Conservation (phyloP, 2,113 vertebrate genomes). For the Promerops cafer region DNA sequence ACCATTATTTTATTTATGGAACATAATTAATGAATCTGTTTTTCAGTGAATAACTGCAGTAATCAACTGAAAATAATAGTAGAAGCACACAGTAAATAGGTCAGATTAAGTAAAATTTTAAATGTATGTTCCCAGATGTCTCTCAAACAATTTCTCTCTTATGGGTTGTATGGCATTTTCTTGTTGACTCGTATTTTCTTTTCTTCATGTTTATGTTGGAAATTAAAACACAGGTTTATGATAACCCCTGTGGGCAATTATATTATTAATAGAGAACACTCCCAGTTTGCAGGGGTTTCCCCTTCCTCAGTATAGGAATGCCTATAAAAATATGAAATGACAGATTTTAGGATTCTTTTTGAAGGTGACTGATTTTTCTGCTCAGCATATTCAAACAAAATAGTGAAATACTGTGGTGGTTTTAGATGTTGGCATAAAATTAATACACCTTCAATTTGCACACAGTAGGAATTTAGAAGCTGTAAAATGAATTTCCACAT, state of each 20-base stretch:
- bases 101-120: conserved; percentile 6
- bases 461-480: not conserved
- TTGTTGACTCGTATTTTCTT: not conserved
- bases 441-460: not conserved
- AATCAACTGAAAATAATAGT: conserved; percentile 1
- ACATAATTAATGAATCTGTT: not conserved
- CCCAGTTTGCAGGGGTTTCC: not conserved
- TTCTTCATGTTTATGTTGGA: not conserved
- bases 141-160: not conserved
- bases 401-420: not conserved
- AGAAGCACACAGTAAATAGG: conserved; percentile 18
- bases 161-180: not conserved
- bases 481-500: not conserved
- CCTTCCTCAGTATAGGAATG: not conserved
- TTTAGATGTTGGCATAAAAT: not conserved
- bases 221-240: not conserved
- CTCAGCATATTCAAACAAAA: not conserved
- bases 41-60: conserved; percentile 17
- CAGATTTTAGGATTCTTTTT: not conserved
- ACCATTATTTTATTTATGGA: conserved; percentile 21
- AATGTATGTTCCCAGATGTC: not conserved
- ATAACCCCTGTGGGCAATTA: not conserved
- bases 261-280: not conserved
- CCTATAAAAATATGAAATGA: not conserved
- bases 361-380: not conserved